phyloP scores from a whole-genome alignment of 1,140 invertebrate genomes.

The Drosophila varians region DNA sequence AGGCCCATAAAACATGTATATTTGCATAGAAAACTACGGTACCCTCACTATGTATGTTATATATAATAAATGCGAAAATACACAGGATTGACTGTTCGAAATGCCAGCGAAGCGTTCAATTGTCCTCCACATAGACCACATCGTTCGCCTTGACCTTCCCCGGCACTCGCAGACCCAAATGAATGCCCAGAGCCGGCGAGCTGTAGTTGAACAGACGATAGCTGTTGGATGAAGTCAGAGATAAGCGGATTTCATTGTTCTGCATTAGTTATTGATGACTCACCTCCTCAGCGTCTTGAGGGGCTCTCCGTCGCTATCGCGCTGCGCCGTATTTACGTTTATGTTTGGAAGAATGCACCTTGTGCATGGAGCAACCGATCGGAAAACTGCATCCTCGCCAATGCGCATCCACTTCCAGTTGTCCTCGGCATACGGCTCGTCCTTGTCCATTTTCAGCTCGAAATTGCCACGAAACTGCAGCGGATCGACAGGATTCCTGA shows the following conservation, averaged over 20 bases:
- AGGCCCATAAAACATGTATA: conserved; percentile 42
- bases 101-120: conserved; percentile 5
- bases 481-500: conserved; percentile 83
- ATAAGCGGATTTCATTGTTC: background rate
- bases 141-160: conserved; percentile 70
- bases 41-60: conserved; percentile 68
- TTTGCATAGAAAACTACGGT: conserved; percentile 60
- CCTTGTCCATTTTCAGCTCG: conserved; percentile 83
- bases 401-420: conserved; percentile 84
- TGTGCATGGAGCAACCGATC: conserved; percentile 82
- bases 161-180: conserved; percentile 68
- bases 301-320: conserved; percentile 85
- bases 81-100: conserved; percentile 42
- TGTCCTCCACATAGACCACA: conserved; percentile 69
- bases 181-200: conserved; percentile 72
- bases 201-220: conserved; percentile 68
- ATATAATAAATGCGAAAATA: conserved; percentile 68
- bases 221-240: conserved; percentile 24
- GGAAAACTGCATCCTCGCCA: conserved; percentile 80
- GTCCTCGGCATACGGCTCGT: conserved; percentile 84
- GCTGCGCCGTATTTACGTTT: conserved; percentile 85
- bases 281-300: conserved; percentile 84
- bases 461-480: conserved; percentile 85
- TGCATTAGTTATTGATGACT: background rate
- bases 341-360: conserved; percentile 86